Evolutionary conservation across 1,140 invertebrate species (phyloP).

Genomic region (Notospermus geniculatus): DNA sequence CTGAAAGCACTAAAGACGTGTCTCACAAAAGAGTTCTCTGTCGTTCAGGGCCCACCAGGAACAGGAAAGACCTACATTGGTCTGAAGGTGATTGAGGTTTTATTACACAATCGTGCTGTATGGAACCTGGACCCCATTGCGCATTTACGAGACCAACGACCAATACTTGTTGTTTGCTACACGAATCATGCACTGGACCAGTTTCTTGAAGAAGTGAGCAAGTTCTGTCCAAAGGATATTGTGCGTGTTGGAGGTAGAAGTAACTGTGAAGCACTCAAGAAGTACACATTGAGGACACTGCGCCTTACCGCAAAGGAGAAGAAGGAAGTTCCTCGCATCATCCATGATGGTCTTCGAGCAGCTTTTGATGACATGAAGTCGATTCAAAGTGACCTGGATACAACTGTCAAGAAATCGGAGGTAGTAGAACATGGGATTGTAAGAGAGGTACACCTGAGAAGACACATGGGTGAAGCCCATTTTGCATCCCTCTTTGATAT

Average conservation of each 20-base stretch:
- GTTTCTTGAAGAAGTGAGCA: conserved; percentile 70
- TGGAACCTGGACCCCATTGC: conserved; percentile 27
- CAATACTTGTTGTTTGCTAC: conserved; percentile 74
- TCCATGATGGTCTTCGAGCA: not conserved
- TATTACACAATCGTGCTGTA: conserved; percentile 43
- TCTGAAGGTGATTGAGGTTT: conserved; percentile 48
- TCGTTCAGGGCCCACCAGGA: conserved; percentile 68
- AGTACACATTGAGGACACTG: conserved; percentile 21
- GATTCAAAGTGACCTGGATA: conserved; percentile 19
- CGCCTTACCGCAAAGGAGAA: conserved; percentile 5
- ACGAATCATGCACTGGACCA: conserved; percentile 85
- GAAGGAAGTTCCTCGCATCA: not conserved
- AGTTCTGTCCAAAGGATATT: conserved; percentile 53
- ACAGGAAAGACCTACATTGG: conserved; percentile 54
- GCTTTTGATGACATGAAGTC: conserved; percentile 12
- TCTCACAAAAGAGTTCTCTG: conserved; percentile 58
- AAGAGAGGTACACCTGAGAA: conserved; percentile 12
- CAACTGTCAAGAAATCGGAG: conserved; percentile 27
- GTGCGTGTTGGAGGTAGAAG: conserved; percentile 72
- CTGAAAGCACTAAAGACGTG: conserved; percentile 54
- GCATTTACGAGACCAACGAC: conserved; percentile 28
- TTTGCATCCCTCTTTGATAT: not conserved
- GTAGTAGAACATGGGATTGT: conserved; percentile 28
- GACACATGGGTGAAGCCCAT: not conserved
- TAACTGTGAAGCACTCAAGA: conserved; percentile 57